phyloP scores from a whole-genome alignment of 2,888 invertebrate species.

The Hypsopygia costalis region DNA sequence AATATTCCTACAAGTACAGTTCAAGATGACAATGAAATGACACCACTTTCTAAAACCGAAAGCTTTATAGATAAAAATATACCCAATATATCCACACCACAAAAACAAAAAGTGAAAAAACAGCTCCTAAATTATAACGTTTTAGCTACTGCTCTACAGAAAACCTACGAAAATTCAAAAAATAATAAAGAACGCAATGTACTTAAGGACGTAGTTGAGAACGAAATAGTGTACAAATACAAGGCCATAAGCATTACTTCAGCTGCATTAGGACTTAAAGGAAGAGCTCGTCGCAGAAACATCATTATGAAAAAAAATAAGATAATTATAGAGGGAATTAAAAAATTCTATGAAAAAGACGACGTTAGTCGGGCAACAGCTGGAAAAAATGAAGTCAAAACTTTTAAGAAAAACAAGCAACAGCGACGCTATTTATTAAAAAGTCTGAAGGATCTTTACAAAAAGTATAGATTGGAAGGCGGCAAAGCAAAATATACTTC shows the following conservation, averaged over 20 bases:
- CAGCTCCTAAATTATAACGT: conserved; percentile 4
- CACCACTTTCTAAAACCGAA: conserved; percentile 3
- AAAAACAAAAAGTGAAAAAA: conserved; percentile 9
- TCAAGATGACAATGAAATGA: conserved; percentile 2
- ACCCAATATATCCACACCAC: not conserved
- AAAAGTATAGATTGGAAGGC: conserved; percentile 16
- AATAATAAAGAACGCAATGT: conserved; percentile 8
- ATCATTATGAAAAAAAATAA: conserved; percentile 2
- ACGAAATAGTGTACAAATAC: not conserved
- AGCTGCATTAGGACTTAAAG: conserved; percentile 5
- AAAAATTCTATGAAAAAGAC: conserved; percentile 3
- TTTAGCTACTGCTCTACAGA: conserved; percentile 4
- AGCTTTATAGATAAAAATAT: conserved; percentile 4
- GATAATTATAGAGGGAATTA: not conserved
- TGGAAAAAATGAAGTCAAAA: conserved; percentile 17
- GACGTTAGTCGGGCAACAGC: conserved; percentile 1
- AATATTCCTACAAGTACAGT: no score
- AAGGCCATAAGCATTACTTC: not conserved
- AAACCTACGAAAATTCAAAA: conserved; percentile 1
- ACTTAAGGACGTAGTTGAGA: conserved; percentile 1
- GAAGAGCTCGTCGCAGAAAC: conserved; percentile 8
- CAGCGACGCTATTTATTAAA: conserved; percentile 16
- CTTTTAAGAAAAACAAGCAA: conserved; percentile 13
- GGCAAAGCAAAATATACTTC: conserved; percentile 13
- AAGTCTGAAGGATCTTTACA: conserved; percentile 14